These are phyloP conservation scores for Chrysaora quinquecirrha DNA, from an alignment of 30 jellyfish, hydroid and myxozoan genomes.

Conservation along the genomic window DNA sequence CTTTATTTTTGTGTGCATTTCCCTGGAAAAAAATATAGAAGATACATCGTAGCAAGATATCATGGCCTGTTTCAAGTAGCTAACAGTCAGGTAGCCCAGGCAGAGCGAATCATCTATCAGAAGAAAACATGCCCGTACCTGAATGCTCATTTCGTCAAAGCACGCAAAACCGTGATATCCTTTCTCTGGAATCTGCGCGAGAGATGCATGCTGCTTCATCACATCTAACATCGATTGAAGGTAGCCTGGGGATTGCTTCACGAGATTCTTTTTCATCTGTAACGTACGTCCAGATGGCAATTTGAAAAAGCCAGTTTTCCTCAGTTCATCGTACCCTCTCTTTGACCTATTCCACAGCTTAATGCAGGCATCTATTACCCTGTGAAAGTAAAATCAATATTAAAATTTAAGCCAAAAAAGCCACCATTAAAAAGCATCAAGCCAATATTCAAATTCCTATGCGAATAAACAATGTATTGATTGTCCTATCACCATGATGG, in stretches of 20 bases:
- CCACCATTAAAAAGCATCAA: no score
- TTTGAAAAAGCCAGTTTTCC: conserved; percentile 4
- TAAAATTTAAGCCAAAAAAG: no score
- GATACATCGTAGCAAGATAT: no score
- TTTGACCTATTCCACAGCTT: conserved; percentile 10
- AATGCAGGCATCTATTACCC: neutral
- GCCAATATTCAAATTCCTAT: no score
- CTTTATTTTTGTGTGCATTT: no score
- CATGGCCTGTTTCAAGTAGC: no score
- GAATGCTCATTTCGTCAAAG: conserved; percentile 10
- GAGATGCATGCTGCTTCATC: neutral
- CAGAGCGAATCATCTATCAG: neutral
- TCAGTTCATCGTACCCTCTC: conserved; percentile 3
- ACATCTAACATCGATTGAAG: neutral
- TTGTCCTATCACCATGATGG: no score
- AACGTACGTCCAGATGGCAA: conserved; percentile 7
- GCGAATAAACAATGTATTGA: no score
- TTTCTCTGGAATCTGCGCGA: neutral
- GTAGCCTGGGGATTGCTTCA: neutral
- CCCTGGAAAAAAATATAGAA: no score
- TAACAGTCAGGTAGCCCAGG: no score
- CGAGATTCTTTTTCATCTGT: neutral
- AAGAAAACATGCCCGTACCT: neutral
- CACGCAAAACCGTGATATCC: neutral
- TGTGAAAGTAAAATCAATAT: neutral